Evolutionary conservation across 2,113 vertebrate genomes (phyloP), one percentile per base, ranked within the genome.

Genomic region (Crotalus tigris): DNA sequence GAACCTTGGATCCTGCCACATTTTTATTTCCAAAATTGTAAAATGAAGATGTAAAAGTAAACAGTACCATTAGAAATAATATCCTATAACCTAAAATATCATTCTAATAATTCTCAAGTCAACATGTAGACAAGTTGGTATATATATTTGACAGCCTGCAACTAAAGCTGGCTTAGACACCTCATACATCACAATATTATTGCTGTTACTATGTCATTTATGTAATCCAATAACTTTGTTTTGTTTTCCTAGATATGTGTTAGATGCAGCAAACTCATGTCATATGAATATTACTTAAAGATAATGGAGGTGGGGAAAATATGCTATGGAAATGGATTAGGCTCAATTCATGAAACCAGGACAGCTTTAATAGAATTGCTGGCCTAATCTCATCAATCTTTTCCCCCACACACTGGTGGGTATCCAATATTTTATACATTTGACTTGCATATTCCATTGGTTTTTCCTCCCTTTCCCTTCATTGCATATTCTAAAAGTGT

Each of bases 401-500:
- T 39, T 3, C 54, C 6, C 58, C 5, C 5, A 29, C 69, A 6
- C n/a, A 49, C 75, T 86, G 53, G 57, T 44, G 46, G 57, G 88
- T 59, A 89, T 92, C 8, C 57, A 92, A 69, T 90, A 89, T 24
- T 93, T 75, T 86, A 95, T 3, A n/a, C 26, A 61, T 54, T 29
- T 91, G 94, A 54, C 21, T 91, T 92, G 93, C 54, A 24, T 29
- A 61, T 92, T 93, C 54, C 26, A 89, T 24, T 64, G 12, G 44
- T 57, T 9, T 26, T 13, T 11, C 12, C 12, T 11, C 4, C 23
- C 5, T 92, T 59, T 55, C 21, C 17, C 57, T 92, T 93, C 51
- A 86, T 90, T 33, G 88, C n/a, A n/a, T 26, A 93, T 92, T 92
- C 93, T 39, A 90, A 89, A 29, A 15, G 5, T 54, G 29, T 93